phyloP scores from a whole-genome alignment of 2,797 vertebrate genomes.

The Ispidina picta region DNA sequence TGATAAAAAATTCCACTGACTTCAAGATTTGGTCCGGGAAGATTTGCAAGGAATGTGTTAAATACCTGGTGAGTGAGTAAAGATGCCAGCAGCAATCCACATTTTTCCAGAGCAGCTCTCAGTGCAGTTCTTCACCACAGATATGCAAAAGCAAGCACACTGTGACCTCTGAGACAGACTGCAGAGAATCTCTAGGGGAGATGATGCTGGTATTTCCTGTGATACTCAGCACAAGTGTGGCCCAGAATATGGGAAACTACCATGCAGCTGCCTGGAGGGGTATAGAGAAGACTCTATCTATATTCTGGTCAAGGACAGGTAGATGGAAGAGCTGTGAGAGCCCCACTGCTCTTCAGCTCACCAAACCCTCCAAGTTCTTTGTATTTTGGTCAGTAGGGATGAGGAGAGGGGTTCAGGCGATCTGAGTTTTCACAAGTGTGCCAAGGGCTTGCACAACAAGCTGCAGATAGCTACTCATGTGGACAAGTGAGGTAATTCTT shows the following conservation, averaged over 20 bases:
- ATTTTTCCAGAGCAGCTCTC: conserved; percentile 1
- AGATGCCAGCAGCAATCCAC: conserved; percentile 10
- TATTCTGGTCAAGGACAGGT: not conserved
- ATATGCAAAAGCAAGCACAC: not conserved
- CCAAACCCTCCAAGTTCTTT: not conserved
- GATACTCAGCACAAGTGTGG: not conserved
- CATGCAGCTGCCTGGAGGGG: not conserved
- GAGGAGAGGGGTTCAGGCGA: not conserved
- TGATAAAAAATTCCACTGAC: not conserved
- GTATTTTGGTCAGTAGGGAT: not conserved
- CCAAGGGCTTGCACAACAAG: not conserved
- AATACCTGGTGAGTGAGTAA: conserved; percentile 41
- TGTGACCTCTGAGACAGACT: conserved; percentile 1
- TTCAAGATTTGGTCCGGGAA: not conserved
- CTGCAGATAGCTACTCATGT: not conserved
- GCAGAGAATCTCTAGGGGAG: conserved; percentile 4
- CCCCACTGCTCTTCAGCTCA: rapidly evolving
- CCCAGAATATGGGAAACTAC: not conserved
- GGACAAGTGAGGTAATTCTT: not conserved
- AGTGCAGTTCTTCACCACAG: conserved; percentile 22
- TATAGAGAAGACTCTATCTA: not conserved
- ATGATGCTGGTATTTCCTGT: conserved; percentile 31
- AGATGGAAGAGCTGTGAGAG: not conserved
- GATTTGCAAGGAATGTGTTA: not conserved
- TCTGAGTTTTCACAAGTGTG: not conserved